These are phyloP conservation scores for Vulpes lagopus DNA, from an alignment of 2,113 vertebrate species.

Conservation along the genomic window DNA sequence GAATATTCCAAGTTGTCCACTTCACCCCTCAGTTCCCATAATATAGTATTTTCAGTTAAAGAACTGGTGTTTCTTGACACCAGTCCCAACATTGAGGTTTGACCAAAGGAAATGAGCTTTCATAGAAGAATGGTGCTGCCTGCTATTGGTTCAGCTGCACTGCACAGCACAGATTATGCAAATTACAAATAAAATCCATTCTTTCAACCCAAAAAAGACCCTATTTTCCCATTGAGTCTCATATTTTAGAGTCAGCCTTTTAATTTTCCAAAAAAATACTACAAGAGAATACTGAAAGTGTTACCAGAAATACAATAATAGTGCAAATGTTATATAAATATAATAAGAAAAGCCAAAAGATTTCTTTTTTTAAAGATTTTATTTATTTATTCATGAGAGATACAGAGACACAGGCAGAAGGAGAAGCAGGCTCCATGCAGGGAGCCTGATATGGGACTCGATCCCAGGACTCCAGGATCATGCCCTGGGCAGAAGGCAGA, in stretches of 20 bases:
- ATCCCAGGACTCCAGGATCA: no score
- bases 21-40: not conserved
- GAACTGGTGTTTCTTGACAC: not conserved
- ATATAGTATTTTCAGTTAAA: not conserved
- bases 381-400: no score
- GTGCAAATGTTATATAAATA: conserved; percentile 42
- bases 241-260: conserved; percentile 42
- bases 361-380: not conserved
- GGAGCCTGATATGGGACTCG: no score
- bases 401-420: no score
- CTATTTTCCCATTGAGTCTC: not conserved
- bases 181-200: conserved; percentile 29
- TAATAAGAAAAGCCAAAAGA: conserved; percentile 54
- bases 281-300: not conserved
- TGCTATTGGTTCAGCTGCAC: not conserved
- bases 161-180: conserved; percentile 9
- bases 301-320: conserved; percentile 51
- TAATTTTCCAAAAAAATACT: conserved; percentile 46
- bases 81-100: not conserved
- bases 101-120: not conserved
- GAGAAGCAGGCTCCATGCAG: no score
- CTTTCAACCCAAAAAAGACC: conserved; percentile 2
- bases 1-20: not conserved
- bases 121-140: not conserved
- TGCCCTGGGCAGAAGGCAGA: no score